phyloP scores from a whole-genome alignment of 2,797 vertebrate species.

The Chaetophractus vellerosus region DNA sequence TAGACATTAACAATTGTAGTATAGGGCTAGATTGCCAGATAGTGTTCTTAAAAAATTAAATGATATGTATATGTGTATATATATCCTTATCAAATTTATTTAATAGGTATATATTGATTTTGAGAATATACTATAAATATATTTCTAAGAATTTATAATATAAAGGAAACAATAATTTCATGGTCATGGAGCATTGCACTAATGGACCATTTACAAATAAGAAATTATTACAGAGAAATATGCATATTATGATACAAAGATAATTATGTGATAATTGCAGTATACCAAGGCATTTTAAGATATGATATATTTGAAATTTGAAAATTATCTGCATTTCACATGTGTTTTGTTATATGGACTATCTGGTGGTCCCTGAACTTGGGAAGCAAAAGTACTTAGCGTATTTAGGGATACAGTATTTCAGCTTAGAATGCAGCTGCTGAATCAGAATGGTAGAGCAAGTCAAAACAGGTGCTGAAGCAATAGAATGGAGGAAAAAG shows the following conservation, averaged over 20 bases:
- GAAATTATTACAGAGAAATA: conserved; percentile 29
- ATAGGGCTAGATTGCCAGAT: not conserved
- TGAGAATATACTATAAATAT: not conserved
- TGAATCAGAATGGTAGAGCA: not conserved
- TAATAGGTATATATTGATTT: not conserved
- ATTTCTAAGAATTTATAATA: not conserved
- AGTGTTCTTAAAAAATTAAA: not conserved
- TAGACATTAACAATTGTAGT: not conserved
- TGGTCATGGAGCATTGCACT: not conserved
- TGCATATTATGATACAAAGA: not conserved
- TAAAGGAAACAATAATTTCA: not conserved
- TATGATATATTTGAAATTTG: not conserved
- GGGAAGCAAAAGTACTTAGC: not conserved
- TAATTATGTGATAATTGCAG: not conserved
- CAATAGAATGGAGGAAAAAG: not conserved
- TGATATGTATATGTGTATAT: not conserved
- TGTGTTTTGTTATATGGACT: not conserved
- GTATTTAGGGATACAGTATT: not conserved
- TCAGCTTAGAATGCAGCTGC: not conserved
- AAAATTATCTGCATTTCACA: not conserved
- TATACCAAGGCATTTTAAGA: not conserved
- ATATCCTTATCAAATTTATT: conserved; percentile 12
- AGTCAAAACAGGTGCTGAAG: not conserved
- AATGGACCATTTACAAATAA: not conserved
- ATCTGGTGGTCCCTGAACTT: not conserved